Conservation (phyloP, 1,140 invertebrate species). For the Drosophila repleta region DNA sequence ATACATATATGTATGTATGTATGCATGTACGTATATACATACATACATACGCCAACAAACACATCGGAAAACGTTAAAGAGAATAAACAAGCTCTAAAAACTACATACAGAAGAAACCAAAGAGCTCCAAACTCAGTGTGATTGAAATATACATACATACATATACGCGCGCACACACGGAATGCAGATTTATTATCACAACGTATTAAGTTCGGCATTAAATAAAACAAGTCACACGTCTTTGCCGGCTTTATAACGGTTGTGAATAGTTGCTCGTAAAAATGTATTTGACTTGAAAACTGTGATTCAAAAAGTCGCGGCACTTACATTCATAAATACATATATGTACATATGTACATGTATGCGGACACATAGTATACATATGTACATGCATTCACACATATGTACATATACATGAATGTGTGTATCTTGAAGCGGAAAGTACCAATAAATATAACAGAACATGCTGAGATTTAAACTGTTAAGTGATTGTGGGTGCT, state of each 20-base stretch:
- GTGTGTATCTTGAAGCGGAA: slow-evolving; percentile 10
- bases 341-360: neutral
- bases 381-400: neutral
- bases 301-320: neutral
- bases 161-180: neutral
- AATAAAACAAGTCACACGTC: slow-evolving; percentile 12
- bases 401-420: neutral
- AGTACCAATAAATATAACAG: slow-evolving; percentile 19
- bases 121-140: neutral
- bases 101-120: slow-evolving; percentile 18
- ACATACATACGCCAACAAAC: slow-evolving; percentile 8
- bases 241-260: slow-evolving; percentile 4
- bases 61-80: slow-evolving; percentile 1
- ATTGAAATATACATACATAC: neutral
- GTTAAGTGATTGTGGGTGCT: slow-evolving; percentile 26
- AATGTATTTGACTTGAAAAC: slow-evolving; percentile 14
- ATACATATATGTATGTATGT: neutral
- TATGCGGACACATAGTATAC: neutral
- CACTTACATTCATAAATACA: slow-evolving; percentile 8
- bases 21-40: slow-evolving; percentile 5
- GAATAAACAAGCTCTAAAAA: slow-evolving; percentile 20
- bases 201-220: slow-evolving; percentile 8
- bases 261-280: neutral
- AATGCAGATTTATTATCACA: slow-evolving; percentile 1
- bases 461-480: slow-evolving; percentile 35